These are phyloP conservation scores for Lasioglossum figueresi DNA, from an alignment of 2,888 invertebrate genomes.

Conservation along the genomic window DNA sequence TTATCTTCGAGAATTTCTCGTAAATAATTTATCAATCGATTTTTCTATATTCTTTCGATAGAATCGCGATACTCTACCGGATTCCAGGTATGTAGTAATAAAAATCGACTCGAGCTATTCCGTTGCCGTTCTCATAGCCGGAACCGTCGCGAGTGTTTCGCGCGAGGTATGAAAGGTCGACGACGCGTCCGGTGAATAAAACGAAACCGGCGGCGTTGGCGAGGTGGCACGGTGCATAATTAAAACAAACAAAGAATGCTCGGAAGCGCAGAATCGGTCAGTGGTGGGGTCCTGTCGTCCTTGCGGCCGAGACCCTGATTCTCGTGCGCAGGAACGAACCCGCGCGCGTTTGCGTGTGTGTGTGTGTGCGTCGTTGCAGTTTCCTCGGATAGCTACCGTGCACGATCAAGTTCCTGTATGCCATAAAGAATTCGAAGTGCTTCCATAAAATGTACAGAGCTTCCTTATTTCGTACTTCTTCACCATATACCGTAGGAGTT, in stretches of 20 bases:
- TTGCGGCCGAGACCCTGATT: slow-evolving; percentile 57
- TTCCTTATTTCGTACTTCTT: not conserved
- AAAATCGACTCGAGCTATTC: not conserved
- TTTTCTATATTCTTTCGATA: not conserved
- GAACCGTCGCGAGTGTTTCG: not conserved
- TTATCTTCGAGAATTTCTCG: slow-evolving; percentile 53
- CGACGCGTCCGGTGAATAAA: slow-evolving; percentile 25
- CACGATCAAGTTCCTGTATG: not conserved
- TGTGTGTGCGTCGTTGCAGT: not conserved
- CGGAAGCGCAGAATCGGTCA: slow-evolving; percentile 64
- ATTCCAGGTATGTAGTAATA: slow-evolving; percentile 27
- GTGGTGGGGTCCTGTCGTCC: slow-evolving; percentile 67
- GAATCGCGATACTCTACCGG: slow-evolving; percentile 38
- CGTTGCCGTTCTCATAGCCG: not conserved
- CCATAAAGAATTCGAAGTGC: not conserved
- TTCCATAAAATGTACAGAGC: not conserved
- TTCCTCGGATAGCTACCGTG: not conserved
- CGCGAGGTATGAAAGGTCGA: slow-evolving; percentile 26
- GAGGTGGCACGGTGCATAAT: slow-evolving; percentile 65
- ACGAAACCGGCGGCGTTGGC: slow-evolving; percentile 16
- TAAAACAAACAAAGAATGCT: slow-evolving; percentile 77
- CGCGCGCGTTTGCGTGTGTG: not conserved
- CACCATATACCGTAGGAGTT: not conserved
- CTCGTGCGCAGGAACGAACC: slow-evolving; percentile 45
- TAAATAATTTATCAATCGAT: slow-evolving; percentile 59